Evolutionary conservation across 2,113 vertebrate genomes (phyloP).

Genomic region (Callaeas wilsoni): DNA sequence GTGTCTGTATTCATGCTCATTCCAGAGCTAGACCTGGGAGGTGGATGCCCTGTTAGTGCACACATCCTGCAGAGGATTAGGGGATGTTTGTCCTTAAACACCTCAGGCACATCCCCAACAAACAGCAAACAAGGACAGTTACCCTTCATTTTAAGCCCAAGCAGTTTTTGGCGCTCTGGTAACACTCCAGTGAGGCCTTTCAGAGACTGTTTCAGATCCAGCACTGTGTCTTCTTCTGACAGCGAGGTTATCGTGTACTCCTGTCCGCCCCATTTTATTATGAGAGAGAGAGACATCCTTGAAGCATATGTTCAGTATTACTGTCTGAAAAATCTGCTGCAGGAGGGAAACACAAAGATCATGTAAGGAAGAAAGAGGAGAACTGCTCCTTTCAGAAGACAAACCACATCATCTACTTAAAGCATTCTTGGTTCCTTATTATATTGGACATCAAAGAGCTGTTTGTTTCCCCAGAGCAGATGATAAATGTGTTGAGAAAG

Average conservation of each 20-base stretch:
- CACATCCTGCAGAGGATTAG: neutral
- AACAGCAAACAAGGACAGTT: neutral
- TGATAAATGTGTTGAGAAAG: neutral
- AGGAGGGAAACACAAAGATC: neutral
- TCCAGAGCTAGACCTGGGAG: neutral
- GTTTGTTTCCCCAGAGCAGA: neutral
- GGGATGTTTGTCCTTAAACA: neutral
- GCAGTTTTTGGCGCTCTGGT: conserved; percentile 93
- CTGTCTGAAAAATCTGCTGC: conserved; percentile 41
- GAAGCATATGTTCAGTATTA: conserved; percentile 64
- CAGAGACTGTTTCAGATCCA: conserved; percentile 96
- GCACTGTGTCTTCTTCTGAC: conserved; percentile 93
- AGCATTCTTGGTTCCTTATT: neutral
- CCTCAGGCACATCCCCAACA: neutral
- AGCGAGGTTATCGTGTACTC: conserved; percentile 94
- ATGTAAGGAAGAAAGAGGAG: neutral
- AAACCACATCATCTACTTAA: neutral
- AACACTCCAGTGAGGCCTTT: conserved; percentile 94
- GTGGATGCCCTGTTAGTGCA: neutral
- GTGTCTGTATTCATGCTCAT: neutral
- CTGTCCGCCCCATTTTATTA: conserved; percentile 98
- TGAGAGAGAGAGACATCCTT: conserved; percentile 94
- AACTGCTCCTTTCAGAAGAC: neutral
- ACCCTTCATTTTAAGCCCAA: conserved; percentile 98
- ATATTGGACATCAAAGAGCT: neutral